Evolutionary conservation across 2,888 invertebrate species (phyloP).

Genomic region (Odontothrips loti): DNA sequence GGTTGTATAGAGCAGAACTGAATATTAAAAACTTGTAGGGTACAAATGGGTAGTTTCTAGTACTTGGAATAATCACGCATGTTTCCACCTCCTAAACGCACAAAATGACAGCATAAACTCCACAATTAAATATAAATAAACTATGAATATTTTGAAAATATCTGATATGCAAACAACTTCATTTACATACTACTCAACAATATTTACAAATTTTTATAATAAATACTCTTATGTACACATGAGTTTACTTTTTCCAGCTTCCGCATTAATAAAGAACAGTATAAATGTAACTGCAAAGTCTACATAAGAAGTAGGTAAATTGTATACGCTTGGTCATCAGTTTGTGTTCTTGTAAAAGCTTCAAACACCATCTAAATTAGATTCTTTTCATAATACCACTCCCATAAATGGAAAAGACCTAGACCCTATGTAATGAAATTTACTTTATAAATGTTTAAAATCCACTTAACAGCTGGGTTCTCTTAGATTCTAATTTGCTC

Average conservation of each 20-base stretch:
- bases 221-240: slow-evolving; percentile 36
- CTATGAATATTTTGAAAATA: slow-evolving; percentile 34
- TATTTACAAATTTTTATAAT: slow-evolving; percentile 39
- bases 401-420: background rate
- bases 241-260: slow-evolving; percentile 30
- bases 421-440: background rate
- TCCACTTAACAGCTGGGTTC: background rate
- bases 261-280: slow-evolving; percentile 24
- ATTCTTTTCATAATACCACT: background rate
- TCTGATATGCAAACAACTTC: slow-evolving; percentile 25
- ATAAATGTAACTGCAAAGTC: slow-evolving; percentile 30
- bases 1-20: background rate
- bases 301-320: slow-evolving; percentile 35
- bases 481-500: background rate
- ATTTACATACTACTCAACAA: slow-evolving; percentile 42
- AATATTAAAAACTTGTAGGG: background rate
- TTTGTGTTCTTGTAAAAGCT: background rate
- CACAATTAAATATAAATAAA: slow-evolving; percentile 33
- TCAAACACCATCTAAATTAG: slow-evolving; percentile 14
- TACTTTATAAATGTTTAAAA: slow-evolving; percentile 3
- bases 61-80: slow-evolving; percentile 23
- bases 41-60: slow-evolving; percentile 3
- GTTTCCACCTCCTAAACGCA: slow-evolving; percentile 1
- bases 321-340: slow-evolving; percentile 36
- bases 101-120: slow-evolving; percentile 32